phyloP scores from a whole-genome alignment of 92 coral and sea anemone genomes.

The Phymanthus crucifer region DNA sequence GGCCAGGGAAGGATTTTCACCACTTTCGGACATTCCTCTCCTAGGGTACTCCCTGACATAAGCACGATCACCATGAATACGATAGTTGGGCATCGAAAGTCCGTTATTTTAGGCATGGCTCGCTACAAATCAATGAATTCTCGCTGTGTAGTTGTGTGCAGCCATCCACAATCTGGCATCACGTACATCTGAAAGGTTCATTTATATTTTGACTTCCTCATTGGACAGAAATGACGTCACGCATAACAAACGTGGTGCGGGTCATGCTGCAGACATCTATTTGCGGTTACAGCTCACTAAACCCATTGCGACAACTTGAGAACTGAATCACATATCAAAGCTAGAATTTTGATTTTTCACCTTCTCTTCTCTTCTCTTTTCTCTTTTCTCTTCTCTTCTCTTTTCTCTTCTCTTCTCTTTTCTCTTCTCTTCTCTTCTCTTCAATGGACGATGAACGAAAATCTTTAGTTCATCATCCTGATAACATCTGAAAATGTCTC shows the following conservation, averaged over 20 bases:
- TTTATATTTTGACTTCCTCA: neutral
- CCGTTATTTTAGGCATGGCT: neutral
- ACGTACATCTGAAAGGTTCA: neutral
- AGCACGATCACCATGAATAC: neutral
- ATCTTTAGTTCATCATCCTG: too few relatives aligned
- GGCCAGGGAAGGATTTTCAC: neutral
- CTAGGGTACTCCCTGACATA: neutral
- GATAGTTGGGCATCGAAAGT: neutral
- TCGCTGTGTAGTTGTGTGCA: neutral
- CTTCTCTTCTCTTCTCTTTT: neutral
- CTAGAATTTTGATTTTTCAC: too few relatives aligned
- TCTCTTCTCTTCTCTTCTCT: neutral
- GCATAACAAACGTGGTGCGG: neutral
- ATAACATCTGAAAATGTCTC: too few relatives aligned
- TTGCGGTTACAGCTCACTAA: neutral
- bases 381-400: neutral
- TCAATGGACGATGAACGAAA: too few relatives aligned
- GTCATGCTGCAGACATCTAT: neutral
- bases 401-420: neutral
- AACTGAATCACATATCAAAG: too few relatives aligned
- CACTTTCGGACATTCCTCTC: neutral
- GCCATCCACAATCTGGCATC: neutral
- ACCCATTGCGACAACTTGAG: neutral
- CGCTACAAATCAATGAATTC: neutral
- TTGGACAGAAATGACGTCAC: conserved; percentile 10